Conservation (phyloP, 2,113 vertebrate species). For the Crotalus horridus region DNA sequence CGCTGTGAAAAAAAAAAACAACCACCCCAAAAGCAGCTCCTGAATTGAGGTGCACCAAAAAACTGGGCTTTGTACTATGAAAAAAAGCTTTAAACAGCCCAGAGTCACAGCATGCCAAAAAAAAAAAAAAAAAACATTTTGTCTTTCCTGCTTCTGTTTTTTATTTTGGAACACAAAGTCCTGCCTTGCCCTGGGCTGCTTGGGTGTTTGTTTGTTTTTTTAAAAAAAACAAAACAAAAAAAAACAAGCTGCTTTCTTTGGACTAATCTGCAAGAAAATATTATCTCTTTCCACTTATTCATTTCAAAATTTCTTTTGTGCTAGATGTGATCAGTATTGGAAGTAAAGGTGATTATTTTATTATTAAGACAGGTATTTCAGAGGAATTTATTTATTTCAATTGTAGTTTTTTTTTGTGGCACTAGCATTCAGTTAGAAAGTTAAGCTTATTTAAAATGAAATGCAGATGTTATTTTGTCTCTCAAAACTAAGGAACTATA, state of each 20-base stretch:
- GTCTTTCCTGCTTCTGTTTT: background rate
- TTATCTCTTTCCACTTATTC: background rate
- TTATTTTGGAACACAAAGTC: background rate
- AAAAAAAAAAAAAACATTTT: background rate
- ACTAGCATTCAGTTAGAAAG: background rate
- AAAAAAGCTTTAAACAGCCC: background rate
- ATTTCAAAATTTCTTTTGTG: accelerated
- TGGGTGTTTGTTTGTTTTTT: background rate
- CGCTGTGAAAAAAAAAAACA: background rate
- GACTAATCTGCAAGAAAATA: background rate
- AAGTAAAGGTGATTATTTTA: background rate
- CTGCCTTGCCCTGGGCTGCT: background rate
- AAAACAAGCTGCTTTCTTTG: background rate
- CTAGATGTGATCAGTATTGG: background rate
- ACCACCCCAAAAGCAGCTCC: background rate
- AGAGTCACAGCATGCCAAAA: background rate
- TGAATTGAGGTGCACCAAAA: background rate
- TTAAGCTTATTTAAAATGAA: background rate
- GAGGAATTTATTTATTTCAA: background rate
- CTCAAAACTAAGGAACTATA: background rate
- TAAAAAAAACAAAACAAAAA: background rate
- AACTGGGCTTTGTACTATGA: background rate
- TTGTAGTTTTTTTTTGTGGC: background rate
- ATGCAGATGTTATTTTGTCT: background rate
- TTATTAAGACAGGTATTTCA: background rate